phyloP scores from a whole-genome alignment of 1,140 invertebrate species.

The Pissodes strobi region DNA sequence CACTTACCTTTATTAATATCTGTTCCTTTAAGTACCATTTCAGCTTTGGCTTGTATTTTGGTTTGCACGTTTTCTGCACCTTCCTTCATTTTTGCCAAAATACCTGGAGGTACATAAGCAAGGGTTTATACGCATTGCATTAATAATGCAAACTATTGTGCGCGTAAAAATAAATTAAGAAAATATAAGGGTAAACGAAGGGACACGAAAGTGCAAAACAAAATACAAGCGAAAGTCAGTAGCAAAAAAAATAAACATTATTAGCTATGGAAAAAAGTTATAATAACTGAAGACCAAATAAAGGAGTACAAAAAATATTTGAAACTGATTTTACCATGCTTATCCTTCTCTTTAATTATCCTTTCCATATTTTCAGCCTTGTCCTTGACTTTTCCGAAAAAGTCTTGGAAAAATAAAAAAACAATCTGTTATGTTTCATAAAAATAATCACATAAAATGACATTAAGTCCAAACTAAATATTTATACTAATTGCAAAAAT shows the following conservation, averaged over 20 bases:
- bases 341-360: constrained; percentile 89
- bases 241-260: constrained; percentile 6
- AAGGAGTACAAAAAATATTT: too few relatives aligned
- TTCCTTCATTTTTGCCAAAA: constrained; percentile 94
- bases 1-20: constrained; percentile 47
- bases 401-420: constrained; percentile 63
- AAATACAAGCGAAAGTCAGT: constrained; percentile 28
- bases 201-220: too few relatives aligned
- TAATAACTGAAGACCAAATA: too few relatives aligned
- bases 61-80: constrained; percentile 92
- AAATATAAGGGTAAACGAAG: too few relatives aligned
- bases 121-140: background rate
- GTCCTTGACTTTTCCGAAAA: constrained; percentile 90
- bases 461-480: background rate
- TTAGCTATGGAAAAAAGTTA: background rate
- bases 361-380: constrained; percentile 89
- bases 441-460: background rate
- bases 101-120: constrained; percentile 64
- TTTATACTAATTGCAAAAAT: background rate
- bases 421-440: background rate
- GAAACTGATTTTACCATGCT: constrained; percentile 78
- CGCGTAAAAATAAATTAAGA: too few relatives aligned
- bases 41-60: constrained; percentile 91
- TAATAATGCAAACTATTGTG: too few relatives aligned
- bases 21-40: constrained; percentile 62